These are phyloP conservation scores for Parambassis ranga DNA, from an alignment of 2,797 vertebrate species.

Conservation along the genomic window DNA sequence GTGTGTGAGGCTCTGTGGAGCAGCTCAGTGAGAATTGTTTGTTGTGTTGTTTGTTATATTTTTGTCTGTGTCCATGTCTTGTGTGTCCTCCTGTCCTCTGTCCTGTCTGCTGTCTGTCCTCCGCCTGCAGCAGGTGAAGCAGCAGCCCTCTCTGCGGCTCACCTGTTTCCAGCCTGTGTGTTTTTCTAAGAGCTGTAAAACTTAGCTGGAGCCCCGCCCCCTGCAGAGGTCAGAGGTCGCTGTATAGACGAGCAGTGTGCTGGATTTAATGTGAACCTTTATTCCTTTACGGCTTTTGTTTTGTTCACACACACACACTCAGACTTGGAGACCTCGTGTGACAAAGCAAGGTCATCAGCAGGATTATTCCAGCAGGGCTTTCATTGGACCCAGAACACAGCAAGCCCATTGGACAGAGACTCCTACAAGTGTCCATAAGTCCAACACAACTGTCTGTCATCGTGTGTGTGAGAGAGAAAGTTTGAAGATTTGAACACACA, in stretches of 20 bases:
- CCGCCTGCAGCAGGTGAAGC: too few species aligned
- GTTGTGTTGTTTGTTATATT: too few species aligned
- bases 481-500: too few species aligned
- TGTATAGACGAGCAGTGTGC: conserved; percentile 71
- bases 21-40: too few species aligned
- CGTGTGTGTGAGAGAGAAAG: too few species aligned
- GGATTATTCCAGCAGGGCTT: conserved; percentile 19
- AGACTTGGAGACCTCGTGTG: conserved; percentile 55
- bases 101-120: too few species aligned
- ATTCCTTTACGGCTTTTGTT: conserved; percentile 16
- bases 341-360: conserved; percentile 66
- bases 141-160: too few species aligned
- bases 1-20: neutral
- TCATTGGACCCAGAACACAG: neutral
- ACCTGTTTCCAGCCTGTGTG: too few species aligned
- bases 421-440: neutral
- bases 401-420: neutral
- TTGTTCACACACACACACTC: conserved; percentile 3
- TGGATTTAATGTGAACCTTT: conserved; percentile 74
- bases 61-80: too few species aligned
- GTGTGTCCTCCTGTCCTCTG: too few species aligned
- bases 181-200: too few species aligned
- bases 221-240: conserved; percentile 60
- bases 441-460: neutral
- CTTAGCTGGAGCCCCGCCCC: neutral